These are phyloP conservation scores for Leiothrix lutea DNA, from an alignment of 2,113 vertebrate species.

Conservation along the genomic window DNA sequence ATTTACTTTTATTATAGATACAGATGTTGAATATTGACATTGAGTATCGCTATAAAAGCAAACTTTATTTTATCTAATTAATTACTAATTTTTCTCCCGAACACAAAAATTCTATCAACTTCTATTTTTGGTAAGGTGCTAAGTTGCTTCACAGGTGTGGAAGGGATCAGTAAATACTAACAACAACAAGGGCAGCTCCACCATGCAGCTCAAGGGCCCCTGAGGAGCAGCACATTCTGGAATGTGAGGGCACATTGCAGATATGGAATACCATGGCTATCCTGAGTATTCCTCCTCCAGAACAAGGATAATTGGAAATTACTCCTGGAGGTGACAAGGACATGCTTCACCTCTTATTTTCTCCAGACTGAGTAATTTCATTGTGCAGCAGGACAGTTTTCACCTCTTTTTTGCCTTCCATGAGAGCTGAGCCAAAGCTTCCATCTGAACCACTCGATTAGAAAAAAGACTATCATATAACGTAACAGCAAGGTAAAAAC, in stretches of 20 bases:
- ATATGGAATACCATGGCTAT: not conserved
- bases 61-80: not conserved
- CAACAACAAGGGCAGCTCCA: not conserved
- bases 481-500: not conserved
- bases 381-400: not conserved
- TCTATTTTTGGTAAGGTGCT: not conserved
- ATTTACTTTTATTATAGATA: not conserved
- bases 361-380: not conserved
- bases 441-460: not conserved
- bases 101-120: not conserved
- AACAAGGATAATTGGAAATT: not conserved
- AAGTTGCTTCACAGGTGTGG: not conserved
- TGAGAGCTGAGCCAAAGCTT: not conserved
- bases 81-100: not conserved
- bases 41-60: not conserved
- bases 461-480: not conserved
- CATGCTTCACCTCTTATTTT: conserved; percentile 16
- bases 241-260: rapidly evolving
- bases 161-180: not conserved
- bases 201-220: not conserved
- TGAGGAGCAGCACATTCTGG: not conserved
- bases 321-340: not conserved
- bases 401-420: conserved; percentile 20
- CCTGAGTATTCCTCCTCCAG: not conserved
- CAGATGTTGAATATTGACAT: too few relatives aligned